Conservation (phyloP, 2,113 vertebrate species). For the Synodontis membranacea region DNA sequence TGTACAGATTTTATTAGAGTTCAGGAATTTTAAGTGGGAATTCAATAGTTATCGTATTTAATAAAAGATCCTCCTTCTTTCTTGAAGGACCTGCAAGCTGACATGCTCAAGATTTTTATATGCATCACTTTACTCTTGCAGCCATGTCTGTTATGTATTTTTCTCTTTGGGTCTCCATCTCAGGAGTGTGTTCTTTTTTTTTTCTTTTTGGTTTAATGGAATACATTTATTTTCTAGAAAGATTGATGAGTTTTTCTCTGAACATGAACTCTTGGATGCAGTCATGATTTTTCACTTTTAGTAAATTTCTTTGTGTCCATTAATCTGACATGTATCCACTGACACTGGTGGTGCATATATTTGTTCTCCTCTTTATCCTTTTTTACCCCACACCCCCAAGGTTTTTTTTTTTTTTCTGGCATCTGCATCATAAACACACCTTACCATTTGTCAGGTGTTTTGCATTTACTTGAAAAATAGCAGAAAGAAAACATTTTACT, state of each 20-base stretch:
- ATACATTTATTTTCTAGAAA: slow-evolving; percentile 16
- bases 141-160: slow-evolving; percentile 51
- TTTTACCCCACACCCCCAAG: not conserved
- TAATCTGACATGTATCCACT: not conserved
- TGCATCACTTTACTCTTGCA: slow-evolving; percentile 41
- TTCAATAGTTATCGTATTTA: slow-evolving; percentile 65
- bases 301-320: not conserved
- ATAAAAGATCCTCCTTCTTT: slow-evolving; percentile 59
- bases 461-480: slow-evolving; percentile 19
- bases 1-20: slow-evolving; percentile 77
- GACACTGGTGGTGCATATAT: not conserved
- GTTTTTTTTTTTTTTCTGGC: not conserved
- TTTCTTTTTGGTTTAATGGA: not conserved
- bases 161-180: slow-evolving; percentile 26
- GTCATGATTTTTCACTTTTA: slow-evolving; percentile 8
- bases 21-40: slow-evolving; percentile 74
- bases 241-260: not conserved
- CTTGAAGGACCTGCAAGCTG: slow-evolving; percentile 63
- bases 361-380: not conserved
- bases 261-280: not conserved
- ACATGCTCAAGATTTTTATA: slow-evolving; percentile 57
- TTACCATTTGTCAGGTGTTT: slow-evolving; percentile 13
- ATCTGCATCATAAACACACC: not conserved
- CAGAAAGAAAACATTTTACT: slow-evolving; percentile 50
- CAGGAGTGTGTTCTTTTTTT: slow-evolving; percentile 14